Evolutionary conservation across 2,113 vertebrate genomes (phyloP).

Genomic region (Artemisiospiza belli): DNA sequence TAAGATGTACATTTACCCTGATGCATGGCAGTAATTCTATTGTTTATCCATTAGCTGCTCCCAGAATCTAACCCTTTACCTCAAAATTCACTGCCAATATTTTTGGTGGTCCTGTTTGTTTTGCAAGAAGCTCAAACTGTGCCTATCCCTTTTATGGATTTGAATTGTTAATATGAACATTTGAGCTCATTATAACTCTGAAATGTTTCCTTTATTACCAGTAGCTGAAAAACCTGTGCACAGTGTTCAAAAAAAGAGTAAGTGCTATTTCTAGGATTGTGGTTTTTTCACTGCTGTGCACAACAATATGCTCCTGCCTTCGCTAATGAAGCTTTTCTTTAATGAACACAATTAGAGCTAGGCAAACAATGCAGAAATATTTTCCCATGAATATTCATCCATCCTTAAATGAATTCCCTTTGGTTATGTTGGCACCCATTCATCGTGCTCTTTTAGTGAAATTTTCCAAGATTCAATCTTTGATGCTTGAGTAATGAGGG

Average conservation of each 20-base stretch:
- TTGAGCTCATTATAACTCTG: slow-evolving; percentile 51
- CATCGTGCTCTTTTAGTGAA: neutral
- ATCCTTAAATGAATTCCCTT: neutral
- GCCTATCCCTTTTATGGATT: neutral
- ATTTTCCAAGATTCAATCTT: neutral
- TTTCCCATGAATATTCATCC: slow-evolving; percentile 53
- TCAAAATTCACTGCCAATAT: neutral
- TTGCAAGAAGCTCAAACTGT: neutral
- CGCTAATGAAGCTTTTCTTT: slow-evolving; percentile 44
- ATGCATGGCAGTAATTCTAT: neutral
- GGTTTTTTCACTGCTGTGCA: slow-evolving; percentile 32
- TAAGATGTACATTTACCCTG: neutral
- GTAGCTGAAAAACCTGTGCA: slow-evolving; percentile 12
- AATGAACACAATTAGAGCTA: slow-evolving; percentile 60
- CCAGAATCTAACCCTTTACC: neutral
- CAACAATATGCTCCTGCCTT: slow-evolving; percentile 46
- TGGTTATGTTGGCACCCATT: neutral
- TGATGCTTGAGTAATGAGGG: slow-evolving; percentile 39
- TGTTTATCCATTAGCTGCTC: neutral
- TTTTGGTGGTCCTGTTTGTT: slow-evolving; percentile 5
- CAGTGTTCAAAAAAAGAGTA: neutral
- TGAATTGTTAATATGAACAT: slow-evolving; percentile 43
- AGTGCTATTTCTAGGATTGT: slow-evolving; percentile 40
- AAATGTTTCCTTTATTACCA: slow-evolving; percentile 54
- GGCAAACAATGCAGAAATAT: slow-evolving; percentile 58